Evolutionary conservation across 2,113 vertebrate genomes (phyloP), one percentile per base, ranked within the genome.

Genomic region (Geothlypis trichas): DNA sequence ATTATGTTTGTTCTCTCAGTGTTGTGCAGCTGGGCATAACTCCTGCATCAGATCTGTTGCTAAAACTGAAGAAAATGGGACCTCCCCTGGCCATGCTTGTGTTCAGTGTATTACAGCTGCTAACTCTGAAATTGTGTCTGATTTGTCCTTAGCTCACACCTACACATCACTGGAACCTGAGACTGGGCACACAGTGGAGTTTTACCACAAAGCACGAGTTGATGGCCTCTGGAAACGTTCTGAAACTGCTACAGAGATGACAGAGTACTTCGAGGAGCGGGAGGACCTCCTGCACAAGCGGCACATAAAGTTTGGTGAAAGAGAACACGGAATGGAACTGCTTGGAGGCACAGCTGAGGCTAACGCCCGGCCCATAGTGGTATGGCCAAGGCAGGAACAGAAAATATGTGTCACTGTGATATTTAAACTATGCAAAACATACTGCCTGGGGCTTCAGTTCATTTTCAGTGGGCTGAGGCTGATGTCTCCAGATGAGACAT

Each of bases 211-310:
- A 1, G 93, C 90, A 1, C 98, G 98, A 4, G 86, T 69, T 0
- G 99, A 99, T 13, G 91, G 95, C 21, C 97, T 99, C 88, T 80
- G 98, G 77, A 98, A 96, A 81, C 96, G 98, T 17, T 89, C 96
- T 44, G 97, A 98, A 91, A 97, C 68, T 0, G 82, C 97, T 7
- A 27, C 7, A 0, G 97, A 98, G 24, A 98, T 99, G 97, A 98
- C 87, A 0, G 98, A 99, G 93, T 93, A 92, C 83, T 99, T 98
- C 1, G 19, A 97, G 39, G 97, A 97, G 4, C 97, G 99, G 5
- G 27, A 85, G 0, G 99, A 99, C 97, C 98, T 98, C 94, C 98
- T 99, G 16, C 96, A 93, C 61, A 90, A 95, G 84, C 98, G 98
- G 27, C 97, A 98, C 2, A 37, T 80, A 4, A 11, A 83, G 39